Evolutionary conservation across 2,797 vertebrate species (phyloP), one percentile per base, ranked within the genome.

Genomic region (Urocyon cinereoargenteus): DNA sequence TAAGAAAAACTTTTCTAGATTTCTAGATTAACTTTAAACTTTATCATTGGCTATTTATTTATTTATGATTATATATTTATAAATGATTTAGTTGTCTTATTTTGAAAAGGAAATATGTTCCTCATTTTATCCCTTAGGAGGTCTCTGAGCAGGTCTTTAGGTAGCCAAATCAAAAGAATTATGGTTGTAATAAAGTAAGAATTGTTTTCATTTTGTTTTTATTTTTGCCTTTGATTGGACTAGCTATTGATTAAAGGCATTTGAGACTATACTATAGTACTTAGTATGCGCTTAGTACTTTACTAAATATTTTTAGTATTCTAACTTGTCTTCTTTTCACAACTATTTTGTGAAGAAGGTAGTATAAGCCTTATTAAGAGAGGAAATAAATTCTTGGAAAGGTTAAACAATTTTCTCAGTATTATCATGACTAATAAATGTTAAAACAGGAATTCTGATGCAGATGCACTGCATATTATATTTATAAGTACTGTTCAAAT

Each of bases 241-340:
- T n/a, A 72, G 12, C 8, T 89, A 7, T 49, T 93, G 4, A 77
- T 64, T 82, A 55, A 81, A 93, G n/a, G 2, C 34, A 61, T 77
- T 36, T 96, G 51, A 66, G 11, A 61, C n/a, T 13, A 87, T 88
- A 85, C 4, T 78, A 68, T 61, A 45, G 7, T 45, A 8, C 40
- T 45, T 5, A 40, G 53, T 83, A 18, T 28, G 3, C 81, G 34
- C 34, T 40, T 26, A 94, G 21, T 72, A 77, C 6, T 66, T 16
- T 34, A 40, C 19, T 82, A 64, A 82, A 55, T 57, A 92, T 57
- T 68, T 84, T 68, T 81, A 51, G 0, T 51, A 72, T 73, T 73
- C 22, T 61, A 77, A 77, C 1, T 86, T 84, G 40, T 57, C 88
- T 84, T 89, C 24, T 59, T 90, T 97, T 87, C 22, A 87, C 59